Base-by-base conservation (phyloP, 2,797 vertebrate species). In the Monodelphis domestica region DNA sequence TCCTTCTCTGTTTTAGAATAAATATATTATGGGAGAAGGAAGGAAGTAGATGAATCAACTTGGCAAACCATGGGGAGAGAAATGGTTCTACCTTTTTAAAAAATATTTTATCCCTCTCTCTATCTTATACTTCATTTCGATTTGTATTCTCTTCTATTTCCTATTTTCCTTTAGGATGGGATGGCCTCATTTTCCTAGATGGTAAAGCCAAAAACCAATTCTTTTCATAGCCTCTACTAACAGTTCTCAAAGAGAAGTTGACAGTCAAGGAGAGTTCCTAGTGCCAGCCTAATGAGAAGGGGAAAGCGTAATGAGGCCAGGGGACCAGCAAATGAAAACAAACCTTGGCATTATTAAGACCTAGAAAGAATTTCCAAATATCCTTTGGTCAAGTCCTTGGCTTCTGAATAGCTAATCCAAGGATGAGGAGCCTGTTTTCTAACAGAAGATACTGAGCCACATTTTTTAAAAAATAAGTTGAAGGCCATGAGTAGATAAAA, bases 241-340 rank as follows among this genome's bases (percentile, higher is more conserved):
- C 70, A 45, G 21, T 96, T 90, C 57, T 90, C 87, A 96, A 91
- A 24, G 10, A n/a, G 45, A 95, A 88, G 4, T 93, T 12, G 89
- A 59, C 21, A 94, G 30, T 90, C 91, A 89, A 54, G 29, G 70
- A 89, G 57, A 90, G 54, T 59, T 70, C 29, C 90, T 89, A 26
- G 24, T 92, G 50, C 15, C 92, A 84, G 90, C 2, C 89, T 93
- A 93, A 57, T 57, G 6, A 89, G 70, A 89, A 54, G 2, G 10
- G 45, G 50, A 5, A 88, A 12, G 0, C 57, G 12, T 52, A 54
- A 1, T 21, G 3, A 84, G 30, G 3, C n/a, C 33, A 88, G 53
- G 30, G 51, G 89, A 12, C 6, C 89, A 90, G 12, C 26, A 92
- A 94, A 92, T 55, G 56, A 93, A 95, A 93, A 54, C 55, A 91